Conservation (phyloP, 2,888 invertebrate genomes). For the Tetragonisca angustula region DNA sequence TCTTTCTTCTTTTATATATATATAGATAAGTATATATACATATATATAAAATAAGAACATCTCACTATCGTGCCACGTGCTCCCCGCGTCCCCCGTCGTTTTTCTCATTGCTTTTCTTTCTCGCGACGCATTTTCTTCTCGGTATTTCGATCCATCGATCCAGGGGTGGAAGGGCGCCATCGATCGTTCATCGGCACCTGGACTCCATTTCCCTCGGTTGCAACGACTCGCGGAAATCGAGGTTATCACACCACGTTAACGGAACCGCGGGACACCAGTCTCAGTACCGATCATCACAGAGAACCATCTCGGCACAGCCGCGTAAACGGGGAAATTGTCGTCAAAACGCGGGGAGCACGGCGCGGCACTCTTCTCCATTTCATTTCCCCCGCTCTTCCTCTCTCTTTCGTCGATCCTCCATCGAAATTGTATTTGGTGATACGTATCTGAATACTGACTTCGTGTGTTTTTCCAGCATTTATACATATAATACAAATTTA, state of each 20-base stretch:
- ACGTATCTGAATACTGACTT: constrained; percentile 82
- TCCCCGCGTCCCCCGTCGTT: constrained; percentile 12
- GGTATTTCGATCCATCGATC: not conserved
- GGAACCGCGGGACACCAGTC: not conserved
- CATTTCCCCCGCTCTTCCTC: constrained; percentile 11
- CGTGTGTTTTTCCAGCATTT: constrained; percentile 75
- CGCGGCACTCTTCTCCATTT: constrained; percentile 55
- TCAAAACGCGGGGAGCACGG: constrained; percentile 66
- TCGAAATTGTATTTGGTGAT: constrained; percentile 81
- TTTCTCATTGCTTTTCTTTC: not conserved
- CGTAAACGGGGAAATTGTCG: constrained; percentile 50
- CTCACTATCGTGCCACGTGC: constrained; percentile 38
- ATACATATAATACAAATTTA: constrained; percentile 73
- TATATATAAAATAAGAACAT: constrained; percentile 62
- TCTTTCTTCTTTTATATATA: constrained; percentile 18
- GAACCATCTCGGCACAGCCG: constrained; percentile 51
- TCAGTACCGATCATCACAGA: not conserved
- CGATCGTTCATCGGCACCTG: not conserved
- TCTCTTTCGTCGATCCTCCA: constrained; percentile 39
- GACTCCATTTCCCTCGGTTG: not conserved
- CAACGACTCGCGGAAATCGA: too few relatives aligned
- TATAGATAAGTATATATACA: constrained; percentile 1
- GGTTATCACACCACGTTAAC: not conserved
- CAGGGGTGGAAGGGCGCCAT: too few relatives aligned
- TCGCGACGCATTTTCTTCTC: not conserved